phyloP scores from a whole-genome alignment of 2,113 vertebrate genomes.

The Prietella phreatophila region DNA sequence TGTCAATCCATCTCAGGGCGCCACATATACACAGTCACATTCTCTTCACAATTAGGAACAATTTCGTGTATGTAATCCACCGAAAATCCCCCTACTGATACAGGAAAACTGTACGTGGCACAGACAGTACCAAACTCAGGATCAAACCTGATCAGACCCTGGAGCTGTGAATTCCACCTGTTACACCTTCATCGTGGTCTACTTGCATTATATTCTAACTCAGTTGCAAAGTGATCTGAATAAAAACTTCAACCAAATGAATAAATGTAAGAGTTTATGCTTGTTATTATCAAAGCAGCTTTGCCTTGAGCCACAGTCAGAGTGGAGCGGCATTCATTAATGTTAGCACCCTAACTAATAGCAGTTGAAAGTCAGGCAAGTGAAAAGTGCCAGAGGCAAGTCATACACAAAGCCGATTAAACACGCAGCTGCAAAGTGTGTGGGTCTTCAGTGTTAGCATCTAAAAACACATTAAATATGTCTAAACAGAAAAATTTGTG shows the following conservation, averaged over 20 bases:
- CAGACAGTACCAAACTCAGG: not conserved
- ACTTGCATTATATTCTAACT: not conserved
- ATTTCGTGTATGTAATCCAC: not conserved
- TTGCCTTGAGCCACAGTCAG: not conserved
- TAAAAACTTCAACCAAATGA: not conserved
- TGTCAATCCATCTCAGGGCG: not conserved
- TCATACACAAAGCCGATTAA: not conserved
- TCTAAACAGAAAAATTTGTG: not conserved
- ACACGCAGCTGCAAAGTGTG: not conserved
- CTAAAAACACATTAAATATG: not conserved
- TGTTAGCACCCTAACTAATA: slow-evolving; percentile 2
- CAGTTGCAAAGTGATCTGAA: not conserved
- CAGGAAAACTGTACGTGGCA: not conserved
- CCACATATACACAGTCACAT: not conserved
- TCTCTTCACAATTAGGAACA: not conserved
- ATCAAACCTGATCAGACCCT: not conserved
- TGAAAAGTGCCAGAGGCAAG: slow-evolving; percentile 10
- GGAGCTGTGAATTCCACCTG: not conserved
- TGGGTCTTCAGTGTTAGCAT: not conserved
- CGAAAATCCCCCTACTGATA: not conserved
- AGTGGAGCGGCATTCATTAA: not conserved
- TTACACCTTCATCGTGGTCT: not conserved
- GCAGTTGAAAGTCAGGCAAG: slow-evolving; percentile 35
- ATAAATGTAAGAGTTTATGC: not conserved
- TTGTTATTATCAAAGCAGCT: not conserved